phyloP scores from a whole-genome alignment of 2,113 vertebrate genomes.

The Crotalus viridis region DNA sequence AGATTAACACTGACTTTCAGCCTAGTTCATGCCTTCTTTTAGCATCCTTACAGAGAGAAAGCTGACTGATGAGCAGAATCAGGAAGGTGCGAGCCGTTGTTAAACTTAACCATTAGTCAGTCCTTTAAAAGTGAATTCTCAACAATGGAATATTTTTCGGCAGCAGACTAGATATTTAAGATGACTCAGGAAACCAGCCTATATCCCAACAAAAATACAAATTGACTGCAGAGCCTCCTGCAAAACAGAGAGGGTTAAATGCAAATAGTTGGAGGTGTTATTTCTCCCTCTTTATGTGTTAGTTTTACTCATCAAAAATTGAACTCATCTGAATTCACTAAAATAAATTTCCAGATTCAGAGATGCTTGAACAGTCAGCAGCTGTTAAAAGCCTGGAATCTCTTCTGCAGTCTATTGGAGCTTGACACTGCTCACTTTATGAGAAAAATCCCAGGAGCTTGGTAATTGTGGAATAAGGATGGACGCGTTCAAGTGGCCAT shows the following conservation, averaged over 20 bases:
- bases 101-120: slow-evolving; percentile 51
- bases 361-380: slow-evolving; percentile 40
- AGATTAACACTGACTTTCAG: slow-evolving; percentile 12
- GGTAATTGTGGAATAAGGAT: slow-evolving; percentile 59
- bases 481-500: slow-evolving; percentile 69
- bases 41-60: slow-evolving; percentile 28
- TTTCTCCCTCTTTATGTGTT: not conserved
- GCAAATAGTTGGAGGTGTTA: not conserved
- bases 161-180: slow-evolving; percentile 47
- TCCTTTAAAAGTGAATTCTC: slow-evolving; percentile 49
- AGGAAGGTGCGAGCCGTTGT: slow-evolving; percentile 39
- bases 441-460: slow-evolving; percentile 62
- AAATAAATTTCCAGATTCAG: slow-evolving; percentile 47
- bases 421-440: slow-evolving; percentile 56
- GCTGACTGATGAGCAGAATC: slow-evolving; percentile 21
- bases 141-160: slow-evolving; percentile 55
- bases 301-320: slow-evolving; percentile 36
- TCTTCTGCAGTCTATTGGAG: slow-evolving; percentile 63
- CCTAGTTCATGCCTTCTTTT: slow-evolving; percentile 14
- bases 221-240: not conserved
- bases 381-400: slow-evolving; percentile 45
- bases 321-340: slow-evolving; percentile 35
- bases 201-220: slow-evolving; percentile 42
- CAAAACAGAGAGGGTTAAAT: slow-evolving; percentile 24
- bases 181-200: slow-evolving; percentile 44